phyloP scores from a whole-genome alignment of 2,797 vertebrate genomes.

The Botia almorhae region DNA sequence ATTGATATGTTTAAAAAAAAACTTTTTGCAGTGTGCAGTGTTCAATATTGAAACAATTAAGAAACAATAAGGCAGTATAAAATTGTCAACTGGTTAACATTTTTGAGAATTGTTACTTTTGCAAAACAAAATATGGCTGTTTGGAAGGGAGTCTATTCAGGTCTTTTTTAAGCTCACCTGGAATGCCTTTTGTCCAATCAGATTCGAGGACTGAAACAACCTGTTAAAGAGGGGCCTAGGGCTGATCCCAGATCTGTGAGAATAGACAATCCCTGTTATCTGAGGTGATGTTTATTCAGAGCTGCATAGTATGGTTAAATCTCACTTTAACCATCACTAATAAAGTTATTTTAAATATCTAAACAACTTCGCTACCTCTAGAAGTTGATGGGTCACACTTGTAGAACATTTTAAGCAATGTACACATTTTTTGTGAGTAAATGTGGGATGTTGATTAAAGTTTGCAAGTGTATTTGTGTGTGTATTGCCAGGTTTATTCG shows the following conservation, averaged over 20 bases:
- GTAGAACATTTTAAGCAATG: background rate
- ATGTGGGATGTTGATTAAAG: background rate
- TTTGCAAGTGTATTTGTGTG: slow-evolving; percentile 3
- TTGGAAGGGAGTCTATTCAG: no score
- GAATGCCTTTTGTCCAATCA: no score
- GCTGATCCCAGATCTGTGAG: slow-evolving; percentile 5
- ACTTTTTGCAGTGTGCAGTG: background rate
- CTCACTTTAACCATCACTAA: slow-evolving; percentile 12
- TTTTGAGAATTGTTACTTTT: no score
- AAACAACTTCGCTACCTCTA: background rate
- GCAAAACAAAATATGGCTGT: no score
- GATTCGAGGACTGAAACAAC: no score
- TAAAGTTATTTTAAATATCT: background rate
- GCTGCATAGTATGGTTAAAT: background rate
- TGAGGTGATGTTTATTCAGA: background rate
- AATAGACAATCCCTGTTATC: background rate
- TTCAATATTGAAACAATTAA: background rate
- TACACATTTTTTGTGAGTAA: background rate
- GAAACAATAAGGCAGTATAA: background rate
- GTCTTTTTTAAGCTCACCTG: no score
- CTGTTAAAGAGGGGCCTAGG: background rate
- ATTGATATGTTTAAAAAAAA: slow-evolving; percentile 14
- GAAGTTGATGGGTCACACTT: no score
- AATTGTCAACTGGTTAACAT: no score
- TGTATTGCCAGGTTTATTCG: slow-evolving; percentile 19